Evolutionary conservation across 30 jellyfish, hydroid and myxozoan species (phyloP).

Genomic region (Cassiopea xamachana): DNA sequence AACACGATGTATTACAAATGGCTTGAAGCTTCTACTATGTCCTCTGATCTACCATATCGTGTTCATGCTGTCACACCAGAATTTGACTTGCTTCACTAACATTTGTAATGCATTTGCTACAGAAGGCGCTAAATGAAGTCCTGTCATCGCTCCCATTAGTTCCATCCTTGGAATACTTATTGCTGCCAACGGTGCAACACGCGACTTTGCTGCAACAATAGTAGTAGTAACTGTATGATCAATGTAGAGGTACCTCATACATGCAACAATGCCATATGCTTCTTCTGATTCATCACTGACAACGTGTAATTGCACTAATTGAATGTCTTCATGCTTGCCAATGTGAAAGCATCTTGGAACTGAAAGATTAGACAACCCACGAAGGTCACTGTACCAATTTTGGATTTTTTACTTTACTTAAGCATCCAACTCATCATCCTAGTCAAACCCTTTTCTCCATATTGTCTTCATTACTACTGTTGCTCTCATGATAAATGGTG

Average conservation of each 20-base stretch:
- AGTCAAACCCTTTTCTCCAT: constrained; percentile 40
- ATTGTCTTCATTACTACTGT: neutral
- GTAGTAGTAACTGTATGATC: constrained; percentile 10
- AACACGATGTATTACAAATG: constrained; percentile 66
- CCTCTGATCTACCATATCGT: constrained; percentile 74
- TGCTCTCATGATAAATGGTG: constrained; percentile 13
- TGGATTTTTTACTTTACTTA: constrained; percentile 17
- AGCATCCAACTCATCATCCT: constrained; percentile 54
- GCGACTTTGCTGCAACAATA: constrained; percentile 45
- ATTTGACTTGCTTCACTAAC: constrained; percentile 12
- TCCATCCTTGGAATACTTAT: constrained; percentile 64
- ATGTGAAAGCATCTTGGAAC: constrained; percentile 53
- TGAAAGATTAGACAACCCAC: neutral
- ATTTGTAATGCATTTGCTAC: constrained; percentile 42
- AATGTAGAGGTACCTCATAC: constrained; percentile 3
- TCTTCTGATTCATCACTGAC: constrained; percentile 61
- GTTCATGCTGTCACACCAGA: constrained; percentile 67
- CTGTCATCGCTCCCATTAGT: constrained; percentile 54
- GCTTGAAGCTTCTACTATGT: constrained; percentile 33
- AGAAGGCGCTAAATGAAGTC: constrained; percentile 2
- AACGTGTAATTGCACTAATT: constrained; percentile 9
- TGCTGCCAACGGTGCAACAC: constrained; percentile 68
- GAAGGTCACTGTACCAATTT: constrained; percentile 28
- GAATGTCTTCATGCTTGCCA: constrained; percentile 19
- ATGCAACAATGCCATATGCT: constrained; percentile 59